A percentile compares a stretch with the other conserved stretches of the same genome.
Conservation (phyloP, 2,797 vertebrate species). For the Scomberomorus guttatus region DNA sequence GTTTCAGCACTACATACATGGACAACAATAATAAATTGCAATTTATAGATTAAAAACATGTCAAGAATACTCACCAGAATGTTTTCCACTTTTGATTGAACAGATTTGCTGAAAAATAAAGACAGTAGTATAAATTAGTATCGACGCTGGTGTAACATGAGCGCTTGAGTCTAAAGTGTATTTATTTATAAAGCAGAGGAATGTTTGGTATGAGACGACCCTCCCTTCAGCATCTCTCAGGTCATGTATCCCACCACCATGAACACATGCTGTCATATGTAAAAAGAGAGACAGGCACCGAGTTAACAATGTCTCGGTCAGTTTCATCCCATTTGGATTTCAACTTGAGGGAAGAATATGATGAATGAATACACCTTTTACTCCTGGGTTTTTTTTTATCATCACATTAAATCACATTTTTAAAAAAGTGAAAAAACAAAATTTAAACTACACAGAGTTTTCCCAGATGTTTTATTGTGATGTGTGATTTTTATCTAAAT, state of each 20-base stretch:
- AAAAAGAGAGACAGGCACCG: slow-evolving; percentile 65
- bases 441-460: background rate
- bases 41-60: no score
- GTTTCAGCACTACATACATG: background rate
- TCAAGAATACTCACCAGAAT: slow-evolving; percentile 94
- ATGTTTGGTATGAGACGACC: slow-evolving; percentile 82
- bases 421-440: background rate
- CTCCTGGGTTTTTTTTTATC: background rate
- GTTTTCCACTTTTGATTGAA: slow-evolving; percentile 98
- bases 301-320: slow-evolving; percentile 63
- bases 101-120: slow-evolving; percentile 94
- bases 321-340: background rate
- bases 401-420: background rate
- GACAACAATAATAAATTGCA: background rate
- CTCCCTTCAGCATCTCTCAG: slow-evolving; percentile 77
- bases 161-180: slow-evolving; percentile 76
- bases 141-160: slow-evolving; percentile 77
- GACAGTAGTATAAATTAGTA: slow-evolving; percentile 82
- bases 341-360: background rate
- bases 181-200: slow-evolving; percentile 89
- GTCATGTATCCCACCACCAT: slow-evolving; percentile 79
- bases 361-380: background rate
- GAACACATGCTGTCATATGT: slow-evolving; percentile 80
- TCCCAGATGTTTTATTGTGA: background rate
- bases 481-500: background rate